Conservation (phyloP, 2,888 invertebrate species). For the Drosophila kuntzei region DNA sequence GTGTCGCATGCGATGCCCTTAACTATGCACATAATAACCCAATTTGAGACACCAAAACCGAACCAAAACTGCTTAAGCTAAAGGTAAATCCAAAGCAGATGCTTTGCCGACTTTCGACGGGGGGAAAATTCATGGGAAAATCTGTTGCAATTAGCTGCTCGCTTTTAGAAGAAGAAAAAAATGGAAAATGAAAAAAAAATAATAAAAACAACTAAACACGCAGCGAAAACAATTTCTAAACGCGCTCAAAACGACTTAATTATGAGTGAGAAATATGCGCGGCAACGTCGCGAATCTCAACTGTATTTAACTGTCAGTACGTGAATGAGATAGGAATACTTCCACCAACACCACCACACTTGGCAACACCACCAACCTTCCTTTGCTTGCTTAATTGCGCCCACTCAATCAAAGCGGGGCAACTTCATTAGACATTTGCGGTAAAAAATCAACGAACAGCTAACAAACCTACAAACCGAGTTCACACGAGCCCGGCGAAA, state of each 20-base stretch:
- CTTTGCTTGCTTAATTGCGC: slow-evolving; percentile 66
- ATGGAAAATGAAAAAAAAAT: slow-evolving; percentile 29
- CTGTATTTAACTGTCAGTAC: slow-evolving; percentile 64
- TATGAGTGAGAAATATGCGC: slow-evolving; percentile 81
- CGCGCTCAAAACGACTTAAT: slow-evolving; percentile 82
- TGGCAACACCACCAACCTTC: background rate
- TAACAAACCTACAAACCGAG: slow-evolving; percentile 80
- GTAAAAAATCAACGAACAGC: slow-evolving; percentile 75
- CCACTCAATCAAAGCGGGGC: slow-evolving; percentile 82
- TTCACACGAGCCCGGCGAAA: slow-evolving; percentile 75
- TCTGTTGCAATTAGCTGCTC: slow-evolving; percentile 79
- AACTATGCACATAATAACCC: slow-evolving; percentile 80
- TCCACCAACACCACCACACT: background rate
- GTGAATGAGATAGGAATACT: slow-evolving; percentile 24
- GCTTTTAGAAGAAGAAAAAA: slow-evolving; percentile 47
- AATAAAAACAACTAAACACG: slow-evolving; percentile 61
- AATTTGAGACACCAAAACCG: slow-evolving; percentile 52
- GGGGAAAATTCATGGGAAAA: slow-evolving; percentile 68
- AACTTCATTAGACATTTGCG: slow-evolving; percentile 81
- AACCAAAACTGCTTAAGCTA: slow-evolving; percentile 18
- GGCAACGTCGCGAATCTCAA: slow-evolving; percentile 69
- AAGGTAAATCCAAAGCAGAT: slow-evolving; percentile 16
- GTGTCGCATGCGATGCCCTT: slow-evolving; percentile 73
- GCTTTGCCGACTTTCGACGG: slow-evolving; percentile 53
- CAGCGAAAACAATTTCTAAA: slow-evolving; percentile 82